Percentiles rank a stretch among this genome's conserved stretches.
Evolutionary conservation across 2,888 invertebrate genomes (phyloP).

Genomic region (Slavum lentiscoides): DNA sequence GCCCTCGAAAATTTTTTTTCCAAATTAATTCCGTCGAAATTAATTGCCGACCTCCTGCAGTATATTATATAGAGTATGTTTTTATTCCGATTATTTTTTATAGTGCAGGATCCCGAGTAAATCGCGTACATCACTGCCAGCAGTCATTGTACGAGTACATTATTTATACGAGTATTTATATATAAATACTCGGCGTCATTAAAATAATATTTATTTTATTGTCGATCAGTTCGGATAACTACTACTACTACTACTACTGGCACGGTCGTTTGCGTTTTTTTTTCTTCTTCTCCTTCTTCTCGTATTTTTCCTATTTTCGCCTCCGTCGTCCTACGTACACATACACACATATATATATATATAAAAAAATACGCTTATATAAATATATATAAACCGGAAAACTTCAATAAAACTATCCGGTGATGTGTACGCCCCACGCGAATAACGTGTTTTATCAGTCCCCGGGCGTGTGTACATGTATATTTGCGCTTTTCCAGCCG

Average conservation of each 20-base stretch:
- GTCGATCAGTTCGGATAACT: background rate
- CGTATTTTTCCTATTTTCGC: too few relatives aligned
- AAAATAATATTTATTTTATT: slow-evolving; percentile 14
- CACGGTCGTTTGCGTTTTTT: slow-evolving; percentile 26
- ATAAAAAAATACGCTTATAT: too few relatives aligned
- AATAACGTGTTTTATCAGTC: slow-evolving; percentile 50
- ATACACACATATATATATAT: background rate
- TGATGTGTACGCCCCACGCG: background rate
- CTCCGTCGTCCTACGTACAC: background rate
- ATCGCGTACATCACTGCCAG: too few relatives aligned
- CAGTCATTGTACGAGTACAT: too few relatives aligned
- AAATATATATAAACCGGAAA: slow-evolving; percentile 41
- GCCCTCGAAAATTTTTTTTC: too few relatives aligned
- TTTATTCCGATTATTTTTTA: too few relatives aligned
- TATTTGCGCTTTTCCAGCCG: too few relatives aligned
- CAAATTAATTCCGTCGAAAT: too few relatives aligned
- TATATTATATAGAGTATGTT: too few relatives aligned
- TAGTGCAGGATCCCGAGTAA: too few relatives aligned
- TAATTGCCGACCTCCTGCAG: too few relatives aligned
- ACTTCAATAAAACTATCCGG: slow-evolving; percentile 47
- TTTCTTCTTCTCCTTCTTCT: background rate
- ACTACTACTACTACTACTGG: background rate
- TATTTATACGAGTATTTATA: too few relatives aligned
- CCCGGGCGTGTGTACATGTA: slow-evolving; percentile 4
- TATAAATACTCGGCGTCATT: background rate